Base-by-base conservation (phyloP, 2,113 vertebrate species). In the Trinectes maculatus region DNA sequence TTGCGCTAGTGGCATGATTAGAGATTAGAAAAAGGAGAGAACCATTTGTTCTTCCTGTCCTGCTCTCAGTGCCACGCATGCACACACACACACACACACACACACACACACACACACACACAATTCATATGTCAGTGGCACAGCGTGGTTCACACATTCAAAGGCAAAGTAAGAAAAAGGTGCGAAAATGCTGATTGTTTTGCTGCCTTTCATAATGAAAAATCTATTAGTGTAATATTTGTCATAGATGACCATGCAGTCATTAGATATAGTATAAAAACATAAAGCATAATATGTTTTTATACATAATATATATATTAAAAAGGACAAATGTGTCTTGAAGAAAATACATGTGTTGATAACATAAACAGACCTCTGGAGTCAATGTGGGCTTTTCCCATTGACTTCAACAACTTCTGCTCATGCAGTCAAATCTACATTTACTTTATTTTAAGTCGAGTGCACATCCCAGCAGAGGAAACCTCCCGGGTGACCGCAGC, bases 11-110 rank as follows among this genome's bases (percentile, higher is more conserved):
- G 71, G 79, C 62, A 5, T 59, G 71, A 60, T 49, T 78, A 40
- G 46, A 26, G 56, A 82, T 31, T 16, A 66, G 62, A 43, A 49
- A 53, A 43, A 34, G 24, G 39, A 71, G 63, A 73, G 79, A 84
- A 69, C 57, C 58, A 70, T 79, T 86, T 74, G 24, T 69, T 77
- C 56, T 72, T 47, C 13, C 21, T 77, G 48, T 71, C 39, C 82
- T 19, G 28, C 7, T 51, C 39, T 46, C 12, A n/a, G n/a, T n/a
- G n/a, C n/a, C n/a, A n/a, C n/a, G n/a, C n/a, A n/a, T n/a, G n/a
- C n/a, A n/a, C n/a, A 54, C 18, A 28, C 33, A 18, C 24, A 26
- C 56, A 28, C 36, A 64, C 15, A n/a, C 43, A 19, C 46, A 52
- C 44, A n/a, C n/a, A n/a, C n/a, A n/a, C n/a, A n/a, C n/a, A n/a